Conservation (phyloP, 2,888 invertebrate genomes). For the Ichneumoninae sp. region DNA sequence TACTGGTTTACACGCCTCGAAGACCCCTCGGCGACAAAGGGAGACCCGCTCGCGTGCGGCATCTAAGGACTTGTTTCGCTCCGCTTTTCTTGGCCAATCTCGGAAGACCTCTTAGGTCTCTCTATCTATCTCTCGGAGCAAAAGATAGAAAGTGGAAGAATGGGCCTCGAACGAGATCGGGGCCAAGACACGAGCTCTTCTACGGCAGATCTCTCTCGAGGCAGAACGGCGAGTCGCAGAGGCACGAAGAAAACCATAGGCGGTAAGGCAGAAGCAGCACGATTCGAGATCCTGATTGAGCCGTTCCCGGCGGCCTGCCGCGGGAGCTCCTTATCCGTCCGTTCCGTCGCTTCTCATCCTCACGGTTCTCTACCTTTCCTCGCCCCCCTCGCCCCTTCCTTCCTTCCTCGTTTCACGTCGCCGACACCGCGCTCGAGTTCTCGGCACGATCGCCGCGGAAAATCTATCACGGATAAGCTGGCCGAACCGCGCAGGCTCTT, state of each 20-base stretch:
- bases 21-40: conserved; percentile 55
- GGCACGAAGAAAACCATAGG: conserved; percentile 47
- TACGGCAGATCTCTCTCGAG: conserved; percentile 15
- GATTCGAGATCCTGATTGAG: conserved; percentile 68
- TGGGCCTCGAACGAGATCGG: conserved; percentile 35
- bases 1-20: conserved; percentile 47
- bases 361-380: conserved; percentile 22
- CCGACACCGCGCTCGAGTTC: conserved; percentile 26
- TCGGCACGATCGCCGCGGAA: conserved; percentile 41
- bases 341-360: conserved; percentile 63
- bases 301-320: conserved; percentile 65
- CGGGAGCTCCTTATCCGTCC: conserved; percentile 66
- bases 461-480: conserved; percentile 22
- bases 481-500: not conserved
- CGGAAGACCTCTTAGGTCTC: not conserved
- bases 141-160: conserved; percentile 22
- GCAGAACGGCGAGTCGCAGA: conserved; percentile 23
- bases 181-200: conserved; percentile 26
- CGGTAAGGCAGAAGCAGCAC: conserved; percentile 64
- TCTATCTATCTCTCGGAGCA: not conserved
- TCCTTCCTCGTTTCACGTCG: conserved; percentile 3
- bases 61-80: conserved; percentile 15
- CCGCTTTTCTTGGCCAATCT: conserved; percentile 55
- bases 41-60: conserved; percentile 16
- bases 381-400: conserved; percentile 2